Percentiles rank a stretch among this genome's conserved stretches.
These are phyloP conservation scores for Heliocidaris erythrogramma DNA, from an alignment of 35 echinoderm and acorn worm species.

Conservation along the genomic window DNA sequence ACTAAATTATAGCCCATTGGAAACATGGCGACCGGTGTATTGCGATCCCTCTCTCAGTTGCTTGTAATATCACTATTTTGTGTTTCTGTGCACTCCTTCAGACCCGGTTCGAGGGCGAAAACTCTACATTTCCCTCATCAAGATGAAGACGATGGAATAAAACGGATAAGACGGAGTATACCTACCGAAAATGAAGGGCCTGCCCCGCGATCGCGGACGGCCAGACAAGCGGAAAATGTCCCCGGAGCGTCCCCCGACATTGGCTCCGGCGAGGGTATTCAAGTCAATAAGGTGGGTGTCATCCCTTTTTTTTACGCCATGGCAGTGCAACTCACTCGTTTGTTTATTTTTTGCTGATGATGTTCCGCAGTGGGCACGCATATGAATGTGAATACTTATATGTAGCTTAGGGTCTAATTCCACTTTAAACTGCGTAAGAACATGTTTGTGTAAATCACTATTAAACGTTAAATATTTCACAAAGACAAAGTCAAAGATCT, in stretches of 20 bases:
- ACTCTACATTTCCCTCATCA: constrained; percentile 7
- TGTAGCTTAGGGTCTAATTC: too few relatives aligned
- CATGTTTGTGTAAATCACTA: too few relatives aligned
- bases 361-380: too few relatives aligned
- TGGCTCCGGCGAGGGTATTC: neutral
- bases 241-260: neutral
- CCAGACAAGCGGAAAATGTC: neutral
- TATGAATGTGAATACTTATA: too few relatives aligned
- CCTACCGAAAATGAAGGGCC: neutral
- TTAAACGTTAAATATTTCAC: too few relatives aligned
- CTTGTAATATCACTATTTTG: neutral
- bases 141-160: neutral
- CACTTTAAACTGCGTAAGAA: too few relatives aligned
- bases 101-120: constrained; percentile 4
- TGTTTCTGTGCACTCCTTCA: neutral
- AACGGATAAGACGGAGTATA: neutral
- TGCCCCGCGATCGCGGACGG: neutral
- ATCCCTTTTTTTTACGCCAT: neutral
- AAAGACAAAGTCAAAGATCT: too few relatives aligned
- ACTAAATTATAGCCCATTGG: too few relatives aligned
- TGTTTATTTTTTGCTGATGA: neutral
- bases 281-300: constrained; percentile 1
- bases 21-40: constrained; percentile 4
- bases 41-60: neutral
- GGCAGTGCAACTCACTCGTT: neutral